Conservation (phyloP, 2,113 vertebrate genomes). For the Neopipo cinnamomea region DNA sequence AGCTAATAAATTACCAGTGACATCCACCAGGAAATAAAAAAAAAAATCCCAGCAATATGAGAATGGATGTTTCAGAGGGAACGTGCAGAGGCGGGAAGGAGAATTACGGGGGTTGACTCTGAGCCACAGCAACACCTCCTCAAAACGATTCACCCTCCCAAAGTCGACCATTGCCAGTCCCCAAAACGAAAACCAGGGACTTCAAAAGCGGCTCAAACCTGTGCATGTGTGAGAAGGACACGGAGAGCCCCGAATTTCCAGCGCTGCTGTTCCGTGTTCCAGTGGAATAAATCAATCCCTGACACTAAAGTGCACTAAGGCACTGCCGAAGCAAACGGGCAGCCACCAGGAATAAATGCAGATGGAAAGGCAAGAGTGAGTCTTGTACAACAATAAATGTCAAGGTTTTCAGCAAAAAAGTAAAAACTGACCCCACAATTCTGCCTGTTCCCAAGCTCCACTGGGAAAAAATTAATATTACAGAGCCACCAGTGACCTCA, state of each 20-base stretch:
- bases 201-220: not conserved
- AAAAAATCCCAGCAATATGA: not conserved
- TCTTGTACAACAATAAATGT: not conserved
- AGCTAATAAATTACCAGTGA: not conserved
- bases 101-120: not conserved
- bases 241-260: not conserved
- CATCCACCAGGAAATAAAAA: not conserved
- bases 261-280: not conserved
- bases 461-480: not conserved
- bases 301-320: not conserved
- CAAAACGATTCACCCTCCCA: conserved; percentile 17
- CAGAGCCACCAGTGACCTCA: not conserved
- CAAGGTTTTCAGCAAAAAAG: not conserved
- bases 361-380: not conserved
- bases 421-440: not conserved
- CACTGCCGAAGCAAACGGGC: not conserved
- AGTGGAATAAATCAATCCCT: not conserved
- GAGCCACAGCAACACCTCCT: conserved; percentile 36
- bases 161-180: not conserved
- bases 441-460: not conserved
- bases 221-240: not conserved
- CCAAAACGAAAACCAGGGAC: not conserved
- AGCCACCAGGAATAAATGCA: not conserved
- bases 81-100: not conserved
- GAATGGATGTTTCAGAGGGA: not conserved